Conservation (phyloP, 2,113 vertebrate genomes). For the Donacobius atricapilla region DNA sequence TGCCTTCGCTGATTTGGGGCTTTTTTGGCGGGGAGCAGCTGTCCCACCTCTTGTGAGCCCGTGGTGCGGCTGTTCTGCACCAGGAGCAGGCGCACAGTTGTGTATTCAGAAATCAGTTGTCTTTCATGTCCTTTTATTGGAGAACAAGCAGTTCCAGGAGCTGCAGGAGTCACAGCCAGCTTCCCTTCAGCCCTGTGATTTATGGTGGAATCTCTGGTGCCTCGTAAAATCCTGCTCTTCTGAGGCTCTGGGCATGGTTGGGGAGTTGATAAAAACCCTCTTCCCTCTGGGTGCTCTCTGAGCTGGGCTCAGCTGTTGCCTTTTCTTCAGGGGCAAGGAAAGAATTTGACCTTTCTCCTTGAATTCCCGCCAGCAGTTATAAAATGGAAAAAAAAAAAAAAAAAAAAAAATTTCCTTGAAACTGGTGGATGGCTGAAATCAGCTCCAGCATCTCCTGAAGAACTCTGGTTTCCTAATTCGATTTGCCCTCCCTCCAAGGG, state of each 20-base stretch:
- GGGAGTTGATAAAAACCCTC: background rate
- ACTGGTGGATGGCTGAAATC: background rate
- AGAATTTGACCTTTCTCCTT: background rate
- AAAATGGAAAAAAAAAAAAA: background rate
- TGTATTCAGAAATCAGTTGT: background rate
- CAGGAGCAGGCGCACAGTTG: accelerated
- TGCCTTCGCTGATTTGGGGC: background rate
- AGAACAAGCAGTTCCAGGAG: background rate
- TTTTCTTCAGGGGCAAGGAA: background rate
- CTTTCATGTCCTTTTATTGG: background rate
- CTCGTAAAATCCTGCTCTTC: background rate
- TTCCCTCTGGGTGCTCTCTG: background rate
- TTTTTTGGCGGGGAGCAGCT: background rate
- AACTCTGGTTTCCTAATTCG: background rate
- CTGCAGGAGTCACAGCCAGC: background rate
- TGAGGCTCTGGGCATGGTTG: background rate
- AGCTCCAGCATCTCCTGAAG: background rate
- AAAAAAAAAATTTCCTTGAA: background rate
- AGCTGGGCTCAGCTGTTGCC: background rate
- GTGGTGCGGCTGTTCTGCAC: accelerated
- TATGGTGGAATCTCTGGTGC: background rate
- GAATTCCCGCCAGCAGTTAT: background rate
- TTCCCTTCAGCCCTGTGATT: background rate
- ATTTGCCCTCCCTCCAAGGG: background rate
- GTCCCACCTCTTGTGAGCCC: background rate